Conservation (phyloP, 2,797 vertebrate genomes). For the Paramormyrops hopkinsi region DNA sequence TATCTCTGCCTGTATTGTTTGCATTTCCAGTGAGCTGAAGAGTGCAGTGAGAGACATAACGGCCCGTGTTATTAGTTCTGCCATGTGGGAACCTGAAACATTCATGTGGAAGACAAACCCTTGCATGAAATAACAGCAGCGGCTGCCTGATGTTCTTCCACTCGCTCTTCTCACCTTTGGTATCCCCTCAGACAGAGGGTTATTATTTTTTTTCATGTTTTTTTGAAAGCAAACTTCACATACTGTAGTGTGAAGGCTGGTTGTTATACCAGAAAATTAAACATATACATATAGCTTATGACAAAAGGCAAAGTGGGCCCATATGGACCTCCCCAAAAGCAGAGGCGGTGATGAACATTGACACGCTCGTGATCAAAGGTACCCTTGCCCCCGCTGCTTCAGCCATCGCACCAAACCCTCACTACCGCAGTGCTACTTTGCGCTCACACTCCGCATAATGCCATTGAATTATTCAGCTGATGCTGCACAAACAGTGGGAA, state of each 20-base stretch:
- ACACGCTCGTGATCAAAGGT: conserved; percentile 29
- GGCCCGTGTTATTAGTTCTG: not conserved
- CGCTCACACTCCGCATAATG: conserved; percentile 40
- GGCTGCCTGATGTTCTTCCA: not conserved
- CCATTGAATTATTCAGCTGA: conserved; percentile 9
- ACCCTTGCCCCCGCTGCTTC: not conserved
- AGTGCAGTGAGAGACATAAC: not conserved
- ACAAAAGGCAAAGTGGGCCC: conserved; percentile 53
- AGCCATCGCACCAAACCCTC: conserved; percentile 40
- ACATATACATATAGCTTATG: conserved; percentile 56
- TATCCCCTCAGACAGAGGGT: not conserved
- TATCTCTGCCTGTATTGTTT: not conserved
- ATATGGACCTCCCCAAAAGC: conserved; percentile 44
- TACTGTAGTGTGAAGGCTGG: conserved; percentile 39
- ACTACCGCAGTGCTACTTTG: conserved; percentile 53
- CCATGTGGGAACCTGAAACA: not conserved
- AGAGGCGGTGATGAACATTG: conserved; percentile 41
- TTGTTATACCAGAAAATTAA: conserved; percentile 66
- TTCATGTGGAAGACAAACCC: not conserved
- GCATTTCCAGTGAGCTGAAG: not conserved
- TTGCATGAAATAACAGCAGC: not conserved
- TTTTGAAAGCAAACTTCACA: not conserved
- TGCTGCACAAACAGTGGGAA: not conserved
- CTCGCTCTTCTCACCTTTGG: not conserved
- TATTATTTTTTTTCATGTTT: not conserved